Base-by-base conservation (phyloP, 2,888 invertebrate species). In the Linyphia triangularis region DNA sequence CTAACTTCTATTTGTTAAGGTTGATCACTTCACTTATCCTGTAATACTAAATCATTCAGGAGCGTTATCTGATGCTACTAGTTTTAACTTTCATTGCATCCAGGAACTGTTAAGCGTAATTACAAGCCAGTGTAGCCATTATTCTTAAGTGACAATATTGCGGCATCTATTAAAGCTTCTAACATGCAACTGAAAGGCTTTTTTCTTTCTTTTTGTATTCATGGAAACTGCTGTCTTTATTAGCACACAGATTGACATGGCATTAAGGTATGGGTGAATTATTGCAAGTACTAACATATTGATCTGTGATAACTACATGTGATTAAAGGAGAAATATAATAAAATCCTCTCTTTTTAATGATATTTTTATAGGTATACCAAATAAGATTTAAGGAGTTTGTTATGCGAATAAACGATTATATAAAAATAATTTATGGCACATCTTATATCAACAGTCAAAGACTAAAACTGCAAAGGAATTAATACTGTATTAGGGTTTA, bases 51-150 rank as follows among this genome's bases (percentile, higher is more conserved):
- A 61, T 40, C 77, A 69, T 77, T 51, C 43, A 40, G 51, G 22
- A 79, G 28, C 59, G 30, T 78, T 79, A 79, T 85, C 72, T 59
- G 69, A 85, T 69, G 61, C 69, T 78, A 57, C 69, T 72, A 59
- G 63, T 79, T 72, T 40, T 51, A 81, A 79, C 63, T 67, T 79
- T 69, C 59, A 77, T 78, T 69, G 59, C 70, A 19, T 40, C 28
- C 28, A 79, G 43, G n/a, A 65, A 72, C 51, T 79, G 85, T 85
- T 85, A 85, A 85, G 33, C 28, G 70, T 78, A 79, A 85, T 85
- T 85, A 79, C 65, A n/a, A 26, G n/a, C 61, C 61, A 28, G 72
- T 43, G 72, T 61, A 24, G 59, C 63, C 63, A 79, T 85, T 72
- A 79, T 78, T 77, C 69, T 75, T 59, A 22, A 26, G 59, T 28